A percentile compares a stretch with the other conserved stretches of the same genome.
Conservation (phyloP, 2,113 vertebrate species). For the Illadopsis cleaveri region DNA sequence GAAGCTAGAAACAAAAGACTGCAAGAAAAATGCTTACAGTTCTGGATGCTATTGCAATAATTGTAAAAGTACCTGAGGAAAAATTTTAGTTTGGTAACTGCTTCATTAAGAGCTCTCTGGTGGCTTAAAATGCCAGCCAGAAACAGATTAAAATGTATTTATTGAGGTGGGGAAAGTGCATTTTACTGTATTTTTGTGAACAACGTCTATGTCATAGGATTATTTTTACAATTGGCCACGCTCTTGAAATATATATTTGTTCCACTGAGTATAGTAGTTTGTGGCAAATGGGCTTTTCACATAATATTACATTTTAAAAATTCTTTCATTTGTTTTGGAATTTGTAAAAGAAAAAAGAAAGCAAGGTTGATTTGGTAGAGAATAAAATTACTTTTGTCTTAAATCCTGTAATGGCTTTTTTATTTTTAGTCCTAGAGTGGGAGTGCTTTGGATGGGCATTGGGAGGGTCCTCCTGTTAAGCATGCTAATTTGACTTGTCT, state of each 20-base stretch:
- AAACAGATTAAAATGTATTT: constrained; percentile 76
- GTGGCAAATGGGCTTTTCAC: constrained; percentile 17
- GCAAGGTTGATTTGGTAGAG: neutral
- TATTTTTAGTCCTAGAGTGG: neutral
- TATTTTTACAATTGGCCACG: constrained; percentile 20
- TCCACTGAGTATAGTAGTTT: constrained; percentile 15
- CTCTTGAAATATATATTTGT: constrained; percentile 41
- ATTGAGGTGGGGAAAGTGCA: constrained; percentile 79
- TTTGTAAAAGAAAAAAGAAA: neutral
- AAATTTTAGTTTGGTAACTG: constrained; percentile 16
- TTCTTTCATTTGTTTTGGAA: neutral
- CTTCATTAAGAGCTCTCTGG: constrained; percentile 53
- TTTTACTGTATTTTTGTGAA: constrained; percentile 82
- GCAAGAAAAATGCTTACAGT: neutral
- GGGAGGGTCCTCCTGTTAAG: neutral
- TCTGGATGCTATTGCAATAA: constrained; percentile 52
- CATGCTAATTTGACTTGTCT: neutral
- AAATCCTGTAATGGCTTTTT: neutral
- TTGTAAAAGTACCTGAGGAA: constrained; percentile 14
- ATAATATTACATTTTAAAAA: neutral
- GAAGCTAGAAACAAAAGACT: neutral
- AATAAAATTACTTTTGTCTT: constrained; percentile 59
- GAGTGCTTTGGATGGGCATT: neutral
- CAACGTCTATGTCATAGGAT: constrained; percentile 67
- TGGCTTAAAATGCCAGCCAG: constrained; percentile 59